These are phyloP conservation scores for Deroptyus accipitrinus DNA, from an alignment of 2,113 vertebrate genomes.

Conservation along the genomic window DNA sequence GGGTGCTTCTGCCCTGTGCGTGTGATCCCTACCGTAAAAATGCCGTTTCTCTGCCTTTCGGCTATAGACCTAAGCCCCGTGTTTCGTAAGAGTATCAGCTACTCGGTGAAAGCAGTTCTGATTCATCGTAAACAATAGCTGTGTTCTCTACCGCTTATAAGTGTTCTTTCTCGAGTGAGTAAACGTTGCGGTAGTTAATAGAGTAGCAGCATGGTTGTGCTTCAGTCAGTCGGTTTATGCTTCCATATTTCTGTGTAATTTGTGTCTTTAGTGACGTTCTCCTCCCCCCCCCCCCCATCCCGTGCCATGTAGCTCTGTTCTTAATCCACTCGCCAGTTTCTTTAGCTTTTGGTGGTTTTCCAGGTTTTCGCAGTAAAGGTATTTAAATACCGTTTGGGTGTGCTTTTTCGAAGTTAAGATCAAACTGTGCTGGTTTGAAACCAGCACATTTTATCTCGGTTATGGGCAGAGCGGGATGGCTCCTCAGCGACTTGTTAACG, in stretches of 20 bases:
- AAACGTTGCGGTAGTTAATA: accelerated
- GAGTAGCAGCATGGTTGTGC: accelerated
- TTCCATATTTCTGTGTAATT: not conserved
- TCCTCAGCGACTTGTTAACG: not conserved
- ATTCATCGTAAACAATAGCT: accelerated
- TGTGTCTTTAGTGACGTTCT: not conserved
- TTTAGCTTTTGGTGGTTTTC: not conserved
- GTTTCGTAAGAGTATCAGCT: accelerated
- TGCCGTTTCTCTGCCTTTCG: accelerated
- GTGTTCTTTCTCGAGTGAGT: accelerated
- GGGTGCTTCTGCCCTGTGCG: accelerated
- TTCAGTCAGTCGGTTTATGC: not conserved
- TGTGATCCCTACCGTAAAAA: accelerated
- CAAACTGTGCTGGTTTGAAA: not conserved
- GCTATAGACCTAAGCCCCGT: accelerated
- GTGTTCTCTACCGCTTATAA: not conserved
- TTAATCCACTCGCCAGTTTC: not conserved
- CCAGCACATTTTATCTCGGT: not conserved
- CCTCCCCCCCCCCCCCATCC: not conserved
- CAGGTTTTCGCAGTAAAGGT: not conserved
- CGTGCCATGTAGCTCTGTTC: not conserved
- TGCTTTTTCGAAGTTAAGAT: not conserved
- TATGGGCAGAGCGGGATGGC: not conserved
- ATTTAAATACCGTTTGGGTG: not conserved
- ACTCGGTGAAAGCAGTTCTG: accelerated